Conservation (phyloP, 1,140 invertebrate species). For the Lineus longissimus region DNA sequence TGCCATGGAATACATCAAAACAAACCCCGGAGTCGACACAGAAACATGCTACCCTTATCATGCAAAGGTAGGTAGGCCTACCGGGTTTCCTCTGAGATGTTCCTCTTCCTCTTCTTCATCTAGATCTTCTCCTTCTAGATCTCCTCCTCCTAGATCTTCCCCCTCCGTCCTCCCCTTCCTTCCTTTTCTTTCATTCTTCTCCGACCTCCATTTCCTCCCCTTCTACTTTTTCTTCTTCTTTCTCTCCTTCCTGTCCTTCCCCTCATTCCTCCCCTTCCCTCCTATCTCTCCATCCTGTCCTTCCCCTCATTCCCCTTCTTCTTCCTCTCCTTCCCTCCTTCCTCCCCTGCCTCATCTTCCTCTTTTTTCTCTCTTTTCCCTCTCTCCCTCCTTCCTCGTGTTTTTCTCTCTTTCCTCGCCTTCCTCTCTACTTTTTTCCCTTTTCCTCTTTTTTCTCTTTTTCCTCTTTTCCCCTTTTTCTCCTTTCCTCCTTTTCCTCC, state of each 20-base stretch:
- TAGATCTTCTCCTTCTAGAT: too few species aligned
- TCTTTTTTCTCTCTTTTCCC: neutral
- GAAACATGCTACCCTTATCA: constrained; percentile 18
- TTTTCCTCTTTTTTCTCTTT: neutral
- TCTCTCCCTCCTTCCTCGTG: neutral
- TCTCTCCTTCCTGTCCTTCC: neutral
- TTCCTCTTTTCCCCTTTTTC: neutral
- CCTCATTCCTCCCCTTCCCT: neutral
- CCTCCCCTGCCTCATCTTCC: neutral
- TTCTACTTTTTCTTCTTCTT: neutral
- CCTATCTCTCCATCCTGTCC: neutral
- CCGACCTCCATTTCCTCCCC: neutral
- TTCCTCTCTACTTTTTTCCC: neutral
- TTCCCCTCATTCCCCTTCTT: neutral
- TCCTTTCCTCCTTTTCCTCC: neutral
- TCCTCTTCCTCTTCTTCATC: too few species aligned
- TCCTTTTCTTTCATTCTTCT: neutral
- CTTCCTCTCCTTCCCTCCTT: too few species aligned
- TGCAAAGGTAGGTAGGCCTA: constrained; percentile 12
- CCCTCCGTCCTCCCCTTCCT: neutral
- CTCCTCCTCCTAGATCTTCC: too few species aligned
- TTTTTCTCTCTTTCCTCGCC: neutral
- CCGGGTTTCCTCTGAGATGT: too few species aligned
- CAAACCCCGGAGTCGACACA: constrained; percentile 14
- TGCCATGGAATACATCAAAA: constrained; percentile 2